phyloP scores from a whole-genome alignment of 1,140 invertebrate genomes.

The Pogonus chalceus region DNA sequence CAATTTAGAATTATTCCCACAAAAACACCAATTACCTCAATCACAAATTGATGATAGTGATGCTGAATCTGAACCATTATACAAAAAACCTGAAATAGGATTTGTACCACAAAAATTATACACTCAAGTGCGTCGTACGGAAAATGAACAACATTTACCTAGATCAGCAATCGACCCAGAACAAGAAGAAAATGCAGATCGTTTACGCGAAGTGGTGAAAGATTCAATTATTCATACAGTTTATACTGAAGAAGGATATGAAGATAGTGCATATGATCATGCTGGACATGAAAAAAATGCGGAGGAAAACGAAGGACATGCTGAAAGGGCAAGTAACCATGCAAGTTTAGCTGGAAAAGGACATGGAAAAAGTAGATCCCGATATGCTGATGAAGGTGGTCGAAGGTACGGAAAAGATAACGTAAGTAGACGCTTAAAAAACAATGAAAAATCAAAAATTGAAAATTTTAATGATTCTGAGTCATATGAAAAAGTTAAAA shows the following conservation, averaged over 20 bases:
- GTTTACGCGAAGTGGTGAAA: slow-evolving; percentile 54
- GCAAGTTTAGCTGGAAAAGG: neutral
- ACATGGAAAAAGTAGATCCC: neutral
- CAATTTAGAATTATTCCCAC: slow-evolving; percentile 11
- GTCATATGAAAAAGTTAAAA: neutral
- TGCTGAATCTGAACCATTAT: slow-evolving; percentile 3
- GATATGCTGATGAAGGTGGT: neutral
- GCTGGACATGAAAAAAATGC: slow-evolving; percentile 59
- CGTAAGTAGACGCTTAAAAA: neutral
- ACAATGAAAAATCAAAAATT: slow-evolving; percentile 5
- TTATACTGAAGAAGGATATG: slow-evolving; percentile 69
- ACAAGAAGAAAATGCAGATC: slow-evolving; percentile 47
- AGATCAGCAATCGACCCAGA: slow-evolving; percentile 44
- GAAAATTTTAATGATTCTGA: slow-evolving; percentile 17
- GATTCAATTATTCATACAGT: slow-evolving; percentile 61
- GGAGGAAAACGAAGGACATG: slow-evolving; percentile 38
- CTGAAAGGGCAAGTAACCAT: slow-evolving; percentile 26
- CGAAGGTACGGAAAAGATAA: neutral
- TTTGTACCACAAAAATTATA: slow-evolving; percentile 58
- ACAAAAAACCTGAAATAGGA: slow-evolving; percentile 30
- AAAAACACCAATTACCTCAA: slow-evolving; percentile 10
- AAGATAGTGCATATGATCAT: slow-evolving; percentile 67
- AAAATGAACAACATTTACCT: slow-evolving; percentile 50
- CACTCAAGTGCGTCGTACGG: slow-evolving; percentile 52
- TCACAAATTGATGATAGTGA: slow-evolving; percentile 1